phyloP scores from a whole-genome alignment of 2,797 vertebrate genomes.

The Falco naumanni region DNA sequence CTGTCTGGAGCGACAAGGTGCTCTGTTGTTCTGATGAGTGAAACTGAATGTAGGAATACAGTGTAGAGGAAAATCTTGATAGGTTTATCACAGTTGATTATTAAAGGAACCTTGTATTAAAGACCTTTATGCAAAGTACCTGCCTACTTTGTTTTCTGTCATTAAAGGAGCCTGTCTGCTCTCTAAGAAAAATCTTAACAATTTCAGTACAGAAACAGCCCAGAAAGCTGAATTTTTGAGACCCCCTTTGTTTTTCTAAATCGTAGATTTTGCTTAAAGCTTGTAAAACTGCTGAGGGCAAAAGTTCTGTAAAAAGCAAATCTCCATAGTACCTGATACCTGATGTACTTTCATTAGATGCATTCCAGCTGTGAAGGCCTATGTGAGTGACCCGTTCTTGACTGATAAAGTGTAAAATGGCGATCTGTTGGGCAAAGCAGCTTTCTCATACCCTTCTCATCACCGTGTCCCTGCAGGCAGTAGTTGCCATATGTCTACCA shows the following conservation, averaged over 20 bases:
- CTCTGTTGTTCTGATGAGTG: background rate
- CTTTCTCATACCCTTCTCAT: background rate
- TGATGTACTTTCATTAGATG: background rate
- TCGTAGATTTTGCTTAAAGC: background rate
- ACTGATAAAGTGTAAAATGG: background rate
- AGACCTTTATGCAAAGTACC: background rate
- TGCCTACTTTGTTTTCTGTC: background rate
- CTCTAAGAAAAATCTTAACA: background rate
- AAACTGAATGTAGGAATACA: background rate
- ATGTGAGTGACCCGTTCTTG: background rate
- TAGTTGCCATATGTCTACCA: background rate
- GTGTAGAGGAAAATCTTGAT: background rate
- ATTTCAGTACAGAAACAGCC: background rate
- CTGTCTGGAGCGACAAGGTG: background rate
- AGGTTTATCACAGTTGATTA: background rate
- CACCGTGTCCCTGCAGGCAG: background rate
- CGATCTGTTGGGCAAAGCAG: background rate
- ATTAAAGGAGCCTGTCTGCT: background rate
- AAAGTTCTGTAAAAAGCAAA: background rate
- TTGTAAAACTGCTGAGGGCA: background rate
- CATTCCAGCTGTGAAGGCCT: background rate
- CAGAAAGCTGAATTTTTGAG: background rate
- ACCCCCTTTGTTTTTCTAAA: background rate
- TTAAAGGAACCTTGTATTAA: background rate
- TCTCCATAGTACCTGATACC: background rate